Evolutionary conservation across 2,888 invertebrate species (phyloP), one percentile per base, ranked within the genome.

Genomic region (Mechanitis messenoides): DNA sequence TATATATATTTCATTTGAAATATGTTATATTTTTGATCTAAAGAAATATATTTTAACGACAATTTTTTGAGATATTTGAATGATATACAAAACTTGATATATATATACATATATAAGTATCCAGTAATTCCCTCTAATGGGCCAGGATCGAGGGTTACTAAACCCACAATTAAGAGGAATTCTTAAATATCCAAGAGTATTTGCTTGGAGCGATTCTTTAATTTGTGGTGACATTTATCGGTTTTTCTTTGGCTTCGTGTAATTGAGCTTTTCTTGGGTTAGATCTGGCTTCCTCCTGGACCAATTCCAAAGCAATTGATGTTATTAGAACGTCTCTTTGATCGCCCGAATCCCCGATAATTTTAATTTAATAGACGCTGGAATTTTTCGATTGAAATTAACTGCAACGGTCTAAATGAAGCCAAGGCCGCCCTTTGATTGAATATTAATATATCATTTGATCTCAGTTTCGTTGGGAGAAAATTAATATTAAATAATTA

Each of bases 201-300:
- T 69, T 81, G 78, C 77, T 74, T 79, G 69, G 75, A 77, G 74
- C 78, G 77, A 81, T 84, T 87, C 83, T 86, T 88, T 87, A 86
- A 88, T 89, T 88, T 88, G 83, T 79, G 76, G 75, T 76, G 82
- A 81, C 83, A 83, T 83, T 84, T 79, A 81, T 80, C 78, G 80
- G 20, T 80, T 74, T 85, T 86, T 79, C 75, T 74, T 61, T 71
- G 87, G 88, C 84, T 87, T 87, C 87, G 71, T 66, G 74, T 87
- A 87, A 88, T 87, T 88, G 85, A 81, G 75, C 75, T 73, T 73
- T 74, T 76, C 77, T 76, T 75, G 76, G 67, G 66, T 65, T 69
- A 69, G 73, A 71, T 77, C 71, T 61, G 85, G 85, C 81, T 85
- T 87, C 85, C 64, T 62, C 69, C 73, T 72, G 78, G 78, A 78